Percentiles rank a stretch among this genome's conserved stretches.
Evolutionary conservation across 2,888 invertebrate species (phyloP).

Genomic region (Norana najaformis): DNA sequence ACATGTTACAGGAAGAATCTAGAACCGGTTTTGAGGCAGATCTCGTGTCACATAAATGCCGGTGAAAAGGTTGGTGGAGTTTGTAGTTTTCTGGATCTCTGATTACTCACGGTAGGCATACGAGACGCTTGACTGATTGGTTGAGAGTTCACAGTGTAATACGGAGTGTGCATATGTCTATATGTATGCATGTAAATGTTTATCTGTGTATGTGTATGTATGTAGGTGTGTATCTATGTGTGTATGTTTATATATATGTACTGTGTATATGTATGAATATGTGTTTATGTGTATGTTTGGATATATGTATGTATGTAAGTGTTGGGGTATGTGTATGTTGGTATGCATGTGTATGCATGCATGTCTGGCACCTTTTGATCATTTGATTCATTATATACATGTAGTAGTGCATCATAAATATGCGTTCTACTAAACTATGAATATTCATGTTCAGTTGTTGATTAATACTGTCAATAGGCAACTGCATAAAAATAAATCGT

Average conservation of each 20-base stretch:
- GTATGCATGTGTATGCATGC: too few relatives aligned
- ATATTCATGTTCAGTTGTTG: too few relatives aligned
- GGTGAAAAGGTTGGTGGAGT: constrained; percentile 43
- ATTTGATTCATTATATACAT: too few relatives aligned
- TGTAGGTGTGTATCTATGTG: background rate
- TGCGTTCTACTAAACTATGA: too few relatives aligned
- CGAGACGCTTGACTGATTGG: background rate
- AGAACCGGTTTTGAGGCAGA: constrained; percentile 44
- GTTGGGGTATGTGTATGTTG: too few relatives aligned
- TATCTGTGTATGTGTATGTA: background rate
- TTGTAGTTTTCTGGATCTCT: background rate
- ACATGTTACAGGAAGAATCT: constrained; percentile 43
- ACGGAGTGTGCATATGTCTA: background rate
- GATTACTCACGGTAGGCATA: background rate
- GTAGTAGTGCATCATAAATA: too few relatives aligned
- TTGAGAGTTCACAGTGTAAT: background rate
- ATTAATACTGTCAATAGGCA: background rate
- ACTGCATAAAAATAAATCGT: background rate
- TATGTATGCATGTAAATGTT: background rate
- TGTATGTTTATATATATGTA: background rate
- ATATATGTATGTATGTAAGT: too few relatives aligned
- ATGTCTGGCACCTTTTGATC: too few relatives aligned
- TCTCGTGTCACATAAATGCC: constrained; percentile 40
- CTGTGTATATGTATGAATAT: too few relatives aligned
- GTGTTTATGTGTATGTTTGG: too few relatives aligned